Evolutionary conservation across 2,888 invertebrate species (phyloP), one percentile per base, ranked within the genome.

Genomic region (Platycheirus albimanus): DNA sequence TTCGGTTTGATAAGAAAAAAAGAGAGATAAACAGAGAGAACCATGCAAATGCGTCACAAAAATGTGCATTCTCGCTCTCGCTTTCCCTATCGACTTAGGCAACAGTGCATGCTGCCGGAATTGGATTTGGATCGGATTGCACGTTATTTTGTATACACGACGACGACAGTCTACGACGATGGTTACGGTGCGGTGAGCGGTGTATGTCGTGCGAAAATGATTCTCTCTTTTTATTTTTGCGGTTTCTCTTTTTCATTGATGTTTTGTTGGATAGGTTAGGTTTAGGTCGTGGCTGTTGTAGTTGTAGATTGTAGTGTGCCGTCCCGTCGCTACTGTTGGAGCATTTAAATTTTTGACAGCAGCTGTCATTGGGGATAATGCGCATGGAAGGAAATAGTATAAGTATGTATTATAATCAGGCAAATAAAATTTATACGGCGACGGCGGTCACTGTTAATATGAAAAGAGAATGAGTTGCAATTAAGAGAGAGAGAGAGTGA

Each of bases 1-100:
- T 30, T 19, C 38, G 17, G n/a, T 19, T 47, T 10, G 36, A 61
- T 5, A 20, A 66, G 30, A 61, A 19, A 2, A 33, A 17, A 52
- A 45, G 10, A 67, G 33, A 58, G 52, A 83, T 30, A 56, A 43
- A 69, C 4, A 63, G 67, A 41, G 72, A 66, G 43, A 72, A 63
- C 17, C 24, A 49, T 52, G 36, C 24, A 67, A 81, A 63, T 54
- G 71, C 77, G 80, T 76, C 81, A 72, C 52, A 54, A 41, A 77
- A 72, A 61, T 61, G 43, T 83, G 83, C 72, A 83, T 64, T 74
- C 78, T 63, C 74, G 83, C 74, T 83, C 83, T 78, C 63, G 83
- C 72, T 69, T 83, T 83, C 64, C 43, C 72, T 30, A 24, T 63
- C 51, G 10, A 30, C 47, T 75, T 52, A 41, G 0, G 1, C 24